Evolutionary conservation across 2,797 vertebrate genomes (phyloP).

Genomic region (Jordanella pulchra): DNA sequence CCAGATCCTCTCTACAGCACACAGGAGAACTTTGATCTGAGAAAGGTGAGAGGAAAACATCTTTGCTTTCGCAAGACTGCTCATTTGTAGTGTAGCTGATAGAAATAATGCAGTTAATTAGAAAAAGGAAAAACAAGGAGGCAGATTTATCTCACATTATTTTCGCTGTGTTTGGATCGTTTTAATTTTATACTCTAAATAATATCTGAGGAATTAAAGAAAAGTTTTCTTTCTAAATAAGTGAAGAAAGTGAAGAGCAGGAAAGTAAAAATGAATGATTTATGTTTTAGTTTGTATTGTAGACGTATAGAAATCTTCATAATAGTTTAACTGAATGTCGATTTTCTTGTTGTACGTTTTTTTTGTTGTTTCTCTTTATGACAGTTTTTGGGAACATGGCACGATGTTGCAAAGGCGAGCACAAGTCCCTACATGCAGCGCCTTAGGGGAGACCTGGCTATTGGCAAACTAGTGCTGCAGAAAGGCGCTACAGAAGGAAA

Average conservation of each 20-base stretch:
- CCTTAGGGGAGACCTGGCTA: conserved; percentile 62
- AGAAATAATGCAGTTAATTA: not conserved
- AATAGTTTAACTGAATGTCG: not conserved
- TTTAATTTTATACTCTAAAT: not conserved
- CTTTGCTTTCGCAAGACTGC: not conserved
- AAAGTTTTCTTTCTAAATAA: not conserved
- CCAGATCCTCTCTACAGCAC: conserved; percentile 73
- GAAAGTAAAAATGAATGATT: not conserved
- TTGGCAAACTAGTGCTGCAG: conserved; percentile 81
- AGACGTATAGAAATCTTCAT: too few relatives aligned
- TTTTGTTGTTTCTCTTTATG: not conserved
- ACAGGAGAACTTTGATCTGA: conserved; percentile 88
- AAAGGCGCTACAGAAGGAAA: conserved; percentile 28
- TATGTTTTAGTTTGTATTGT: not conserved
- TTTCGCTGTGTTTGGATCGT: not conserved
- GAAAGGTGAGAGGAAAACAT: conserved; percentile 75
- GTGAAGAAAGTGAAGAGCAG: not conserved
- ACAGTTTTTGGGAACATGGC: conserved; percentile 92
- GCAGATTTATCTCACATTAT: not conserved
- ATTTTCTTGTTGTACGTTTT: not conserved
- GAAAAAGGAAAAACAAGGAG: not conserved
- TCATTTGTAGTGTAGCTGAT: not conserved
- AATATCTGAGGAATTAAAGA: not conserved
- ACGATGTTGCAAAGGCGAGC: conserved; percentile 79
- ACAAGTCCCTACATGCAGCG: conserved; percentile 76